Evolutionary conservation across 2,113 vertebrate genomes (phyloP).

Genomic region (mouse (Mus musculus)): DNA sequence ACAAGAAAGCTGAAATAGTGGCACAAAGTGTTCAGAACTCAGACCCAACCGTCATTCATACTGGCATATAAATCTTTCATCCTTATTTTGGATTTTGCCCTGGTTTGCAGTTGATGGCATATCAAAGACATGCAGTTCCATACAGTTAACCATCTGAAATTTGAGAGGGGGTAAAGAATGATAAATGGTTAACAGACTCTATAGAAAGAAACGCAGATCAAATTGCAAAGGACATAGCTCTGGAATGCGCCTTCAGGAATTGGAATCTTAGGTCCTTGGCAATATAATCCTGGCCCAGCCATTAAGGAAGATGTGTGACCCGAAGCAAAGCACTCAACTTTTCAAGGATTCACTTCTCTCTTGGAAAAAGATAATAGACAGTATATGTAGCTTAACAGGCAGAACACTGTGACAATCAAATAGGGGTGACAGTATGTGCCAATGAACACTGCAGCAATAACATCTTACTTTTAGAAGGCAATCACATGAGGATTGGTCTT

Average conservation of each 20-base stretch:
- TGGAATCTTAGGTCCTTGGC: background rate
- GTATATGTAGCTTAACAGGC: background rate
- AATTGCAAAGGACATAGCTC: background rate
- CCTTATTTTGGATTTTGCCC: slow-evolving; percentile 36
- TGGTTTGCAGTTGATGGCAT: background rate
- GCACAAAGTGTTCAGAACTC: background rate
- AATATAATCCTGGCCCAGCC: background rate
- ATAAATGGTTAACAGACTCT: background rate
- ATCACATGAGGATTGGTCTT: background rate
- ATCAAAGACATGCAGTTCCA: slow-evolving; percentile 14
- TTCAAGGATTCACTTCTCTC: background rate
- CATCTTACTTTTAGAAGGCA: background rate
- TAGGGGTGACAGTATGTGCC: slow-evolving; percentile 16
- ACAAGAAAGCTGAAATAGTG: background rate
- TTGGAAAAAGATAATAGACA: slow-evolving; percentile 10
- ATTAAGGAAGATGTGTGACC: slow-evolving; percentile 6
- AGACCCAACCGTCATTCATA: background rate
- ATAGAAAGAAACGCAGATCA: background rate
- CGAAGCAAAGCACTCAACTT: background rate
- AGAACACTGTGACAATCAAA: background rate
- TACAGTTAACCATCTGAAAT: background rate
- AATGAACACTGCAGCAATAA: background rate
- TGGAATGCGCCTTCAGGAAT: background rate
- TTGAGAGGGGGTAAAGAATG: background rate
- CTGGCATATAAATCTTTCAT: slow-evolving; percentile 26